Evolutionary conservation across 2,797 vertebrate genomes (phyloP).

Genomic region (Caiman crocodilus): DNA sequence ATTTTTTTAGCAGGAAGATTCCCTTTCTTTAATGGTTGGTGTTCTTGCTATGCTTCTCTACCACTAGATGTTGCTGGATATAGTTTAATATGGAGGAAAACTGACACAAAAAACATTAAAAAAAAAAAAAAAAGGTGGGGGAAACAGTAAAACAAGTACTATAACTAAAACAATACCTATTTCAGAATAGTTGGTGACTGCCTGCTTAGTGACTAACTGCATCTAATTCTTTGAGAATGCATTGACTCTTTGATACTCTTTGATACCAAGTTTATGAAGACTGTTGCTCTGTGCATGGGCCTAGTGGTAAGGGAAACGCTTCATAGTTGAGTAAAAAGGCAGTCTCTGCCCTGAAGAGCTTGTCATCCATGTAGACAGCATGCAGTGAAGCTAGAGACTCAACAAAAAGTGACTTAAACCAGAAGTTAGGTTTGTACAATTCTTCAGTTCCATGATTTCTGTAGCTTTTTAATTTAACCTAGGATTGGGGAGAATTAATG

Average conservation of each 20-base stretch:
- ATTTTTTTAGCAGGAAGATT: neutral
- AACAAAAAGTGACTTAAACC: constrained; percentile 1
- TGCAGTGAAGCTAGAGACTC: neutral
- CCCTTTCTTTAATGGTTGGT: neutral
- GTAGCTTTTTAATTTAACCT: constrained; percentile 19
- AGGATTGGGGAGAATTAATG: neutral
- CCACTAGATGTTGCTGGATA: constrained; percentile 65
- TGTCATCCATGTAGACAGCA: neutral
- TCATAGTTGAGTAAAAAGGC: too few species aligned
- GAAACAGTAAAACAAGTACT: neutral
- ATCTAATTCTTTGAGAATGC: constrained; percentile 39
- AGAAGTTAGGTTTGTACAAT: neutral
- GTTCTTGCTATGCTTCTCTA: neutral
- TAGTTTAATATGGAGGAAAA: constrained; percentile 9
- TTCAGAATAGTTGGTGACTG: neutral
- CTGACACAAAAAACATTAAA: neutral
- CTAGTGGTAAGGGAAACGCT: neutral
- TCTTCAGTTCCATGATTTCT: constrained; percentile 11
- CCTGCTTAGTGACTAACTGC: neutral
- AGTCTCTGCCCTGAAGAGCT: neutral
- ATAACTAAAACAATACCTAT: neutral
- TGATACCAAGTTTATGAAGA: constrained; percentile 29
- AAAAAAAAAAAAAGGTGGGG: constrained; percentile 1
- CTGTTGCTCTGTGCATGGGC: neutral
- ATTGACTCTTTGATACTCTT: neutral